Conservation (phyloP, 2,888 invertebrate genomes). For the Atherix ibis region DNA sequence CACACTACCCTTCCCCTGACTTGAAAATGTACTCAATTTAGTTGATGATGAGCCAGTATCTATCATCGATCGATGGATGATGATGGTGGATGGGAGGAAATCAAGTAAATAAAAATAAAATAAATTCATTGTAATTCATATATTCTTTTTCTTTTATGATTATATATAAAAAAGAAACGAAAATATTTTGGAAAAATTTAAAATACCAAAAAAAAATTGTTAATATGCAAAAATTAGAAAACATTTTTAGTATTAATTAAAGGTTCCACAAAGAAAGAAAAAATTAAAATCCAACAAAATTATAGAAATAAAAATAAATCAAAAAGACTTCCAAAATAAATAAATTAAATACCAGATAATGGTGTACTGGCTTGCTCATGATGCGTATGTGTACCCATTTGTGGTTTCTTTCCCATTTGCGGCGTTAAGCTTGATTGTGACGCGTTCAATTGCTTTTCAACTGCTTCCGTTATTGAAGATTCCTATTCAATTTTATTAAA, state of each 20-base stretch:
- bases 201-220: too few relatives aligned
- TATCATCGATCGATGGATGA: too few relatives aligned
- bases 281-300: not conserved
- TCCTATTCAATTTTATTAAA: constrained; percentile 32
- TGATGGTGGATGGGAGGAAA: too few relatives aligned
- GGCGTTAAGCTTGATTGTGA: constrained; percentile 37
- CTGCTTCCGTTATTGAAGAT: constrained; percentile 51
- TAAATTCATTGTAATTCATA: too few relatives aligned
- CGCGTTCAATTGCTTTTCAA: constrained; percentile 81
- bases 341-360: constrained; percentile 24
- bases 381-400: constrained; percentile 18
- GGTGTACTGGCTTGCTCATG: constrained; percentile 29
- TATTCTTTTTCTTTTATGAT: too few relatives aligned
- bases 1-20: constrained; percentile 47
- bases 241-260: not conserved
- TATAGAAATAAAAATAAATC: not conserved
- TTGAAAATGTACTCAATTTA: constrained; percentile 48
- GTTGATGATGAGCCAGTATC: constrained; percentile 36
- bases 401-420: constrained; percentile 31
- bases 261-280: not conserved
- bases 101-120: too few relatives aligned
- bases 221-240: too few relatives aligned
- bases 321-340: not conserved
- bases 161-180: too few relatives aligned
- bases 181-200: too few relatives aligned